A percentile compares a stretch with the other conserved stretches of the same genome.
Conservation (phyloP, 2,888 invertebrate genomes). For the Synergus umbraculus region DNA sequence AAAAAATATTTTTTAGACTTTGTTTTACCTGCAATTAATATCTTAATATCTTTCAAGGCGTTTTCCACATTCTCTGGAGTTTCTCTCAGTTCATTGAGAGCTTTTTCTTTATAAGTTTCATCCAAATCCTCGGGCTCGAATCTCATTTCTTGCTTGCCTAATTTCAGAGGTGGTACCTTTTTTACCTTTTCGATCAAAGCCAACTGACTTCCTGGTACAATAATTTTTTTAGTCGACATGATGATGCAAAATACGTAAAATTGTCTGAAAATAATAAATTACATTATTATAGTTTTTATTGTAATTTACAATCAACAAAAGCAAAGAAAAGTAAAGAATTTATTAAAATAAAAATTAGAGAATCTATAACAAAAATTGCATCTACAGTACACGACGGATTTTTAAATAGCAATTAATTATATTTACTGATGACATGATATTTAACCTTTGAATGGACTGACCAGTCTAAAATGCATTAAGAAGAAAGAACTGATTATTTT, state of each 20-base stretch:
- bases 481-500: background rate
- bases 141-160: slow-evolving; percentile 81
- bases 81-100: slow-evolving; percentile 85
- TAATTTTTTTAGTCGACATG: slow-evolving; percentile 46
- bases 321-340: too few relatives aligned
- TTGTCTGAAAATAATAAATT: slow-evolving; percentile 3
- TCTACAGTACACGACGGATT: background rate
- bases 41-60: slow-evolving; percentile 80
- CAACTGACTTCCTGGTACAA: slow-evolving; percentile 45
- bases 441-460: background rate
- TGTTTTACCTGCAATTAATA: slow-evolving; percentile 75
- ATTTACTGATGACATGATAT: background rate
- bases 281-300: background rate
- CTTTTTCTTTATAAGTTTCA: slow-evolving; percentile 81
- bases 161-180: slow-evolving; percentile 69
- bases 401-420: background rate
- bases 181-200: slow-evolving; percentile 43
- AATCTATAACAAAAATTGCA: background rate
- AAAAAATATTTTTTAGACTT: background rate
- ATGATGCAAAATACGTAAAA: background rate
- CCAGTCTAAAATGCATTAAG: background rate
- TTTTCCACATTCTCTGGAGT: slow-evolving; percentile 82
- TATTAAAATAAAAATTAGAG: background rate
- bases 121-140: slow-evolving; percentile 83
- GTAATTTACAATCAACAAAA: background rate